These are phyloP conservation scores for Shargacucullia verbasci DNA, from an alignment of 2,888 invertebrate genomes.

Conservation along the genomic window DNA sequence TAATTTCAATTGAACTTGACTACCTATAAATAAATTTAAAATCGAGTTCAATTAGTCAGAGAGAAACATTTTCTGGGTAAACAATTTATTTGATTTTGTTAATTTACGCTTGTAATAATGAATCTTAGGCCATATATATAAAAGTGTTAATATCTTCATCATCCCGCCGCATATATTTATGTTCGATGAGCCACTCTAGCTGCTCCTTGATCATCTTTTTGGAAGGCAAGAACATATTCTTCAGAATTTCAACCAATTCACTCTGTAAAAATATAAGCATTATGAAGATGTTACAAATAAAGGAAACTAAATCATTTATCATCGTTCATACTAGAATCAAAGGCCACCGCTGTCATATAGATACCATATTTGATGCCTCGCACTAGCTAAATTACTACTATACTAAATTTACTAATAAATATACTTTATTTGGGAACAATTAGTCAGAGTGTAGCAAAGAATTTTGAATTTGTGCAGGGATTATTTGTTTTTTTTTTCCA, in stretches of 20 bases:
- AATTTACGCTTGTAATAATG: conserved; percentile 64
- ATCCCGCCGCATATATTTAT: conserved; percentile 98
- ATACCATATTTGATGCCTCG: too few relatives aligned
- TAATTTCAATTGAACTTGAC: conserved; percentile 53
- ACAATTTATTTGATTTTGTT: conserved; percentile 80
- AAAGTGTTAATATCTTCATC: conserved; percentile 99
- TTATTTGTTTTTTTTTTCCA: too few relatives aligned
- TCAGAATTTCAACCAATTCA: conserved; percentile 98
- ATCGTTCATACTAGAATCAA: too few relatives aligned
- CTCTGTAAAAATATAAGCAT: conserved; percentile 88
- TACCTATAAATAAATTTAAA: conserved; percentile 46
- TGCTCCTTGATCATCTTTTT: conserved; percentile 99
- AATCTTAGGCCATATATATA: conserved; percentile 97
- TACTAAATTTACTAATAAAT: too few relatives aligned
- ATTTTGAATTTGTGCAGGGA: too few relatives aligned
- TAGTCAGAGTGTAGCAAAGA: too few relatives aligned
- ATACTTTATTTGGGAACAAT: too few relatives aligned
- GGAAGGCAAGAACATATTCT: conserved; percentile 99
- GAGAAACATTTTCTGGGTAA: conserved; percentile 66
- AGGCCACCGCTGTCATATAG: too few relatives aligned
- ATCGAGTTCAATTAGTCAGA: conserved; percentile 37
- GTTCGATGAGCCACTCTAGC: conserved; percentile 99
- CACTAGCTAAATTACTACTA: too few relatives aligned
- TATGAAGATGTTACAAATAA: background rate
- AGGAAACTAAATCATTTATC: too few relatives aligned